Conservation (phyloP, 2,797 vertebrate genomes). For the Graptemys geographica region DNA sequence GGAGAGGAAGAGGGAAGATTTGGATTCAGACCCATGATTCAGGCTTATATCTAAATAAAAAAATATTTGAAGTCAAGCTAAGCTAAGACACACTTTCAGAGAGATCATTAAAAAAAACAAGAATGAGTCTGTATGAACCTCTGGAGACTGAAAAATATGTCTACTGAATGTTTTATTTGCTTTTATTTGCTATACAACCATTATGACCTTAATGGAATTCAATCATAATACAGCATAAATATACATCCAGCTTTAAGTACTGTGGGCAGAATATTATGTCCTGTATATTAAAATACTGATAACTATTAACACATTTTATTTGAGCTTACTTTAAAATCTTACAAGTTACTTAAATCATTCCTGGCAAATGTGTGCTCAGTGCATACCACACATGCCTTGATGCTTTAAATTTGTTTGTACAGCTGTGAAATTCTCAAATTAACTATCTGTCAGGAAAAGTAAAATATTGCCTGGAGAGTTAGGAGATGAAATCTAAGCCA, state of each 20-base stretch:
- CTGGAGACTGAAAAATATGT: neutral
- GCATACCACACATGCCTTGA: slow-evolving; percentile 33
- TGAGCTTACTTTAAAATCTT: slow-evolving; percentile 46
- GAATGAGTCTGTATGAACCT: neutral
- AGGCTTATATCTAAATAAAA: neutral
- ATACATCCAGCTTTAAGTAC: neutral
- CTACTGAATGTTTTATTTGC: neutral
- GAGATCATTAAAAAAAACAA: neutral
- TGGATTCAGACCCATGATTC: neutral
- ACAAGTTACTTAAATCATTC: slow-evolving; percentile 49
- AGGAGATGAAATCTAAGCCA: slow-evolving; percentile 63
- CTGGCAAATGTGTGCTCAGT: slow-evolving; percentile 16
- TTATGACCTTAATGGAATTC: neutral
- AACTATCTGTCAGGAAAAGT: slow-evolving; percentile 72
- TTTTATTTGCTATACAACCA: neutral
- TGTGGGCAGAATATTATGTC: neutral
- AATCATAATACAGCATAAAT: neutral
- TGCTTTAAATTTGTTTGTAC: slow-evolving; percentile 69
- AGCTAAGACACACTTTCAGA: neutral
- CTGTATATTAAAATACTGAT: slow-evolving; percentile 26
- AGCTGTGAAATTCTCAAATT: slow-evolving; percentile 72
- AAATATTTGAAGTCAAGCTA: neutral
- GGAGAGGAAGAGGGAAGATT: neutral
- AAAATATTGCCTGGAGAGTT: slow-evolving; percentile 64
- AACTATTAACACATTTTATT: slow-evolving; percentile 54